These are phyloP conservation scores for Antechinus flavipes DNA, from an alignment of 2,113 vertebrate genomes.

Conservation along the genomic window DNA sequence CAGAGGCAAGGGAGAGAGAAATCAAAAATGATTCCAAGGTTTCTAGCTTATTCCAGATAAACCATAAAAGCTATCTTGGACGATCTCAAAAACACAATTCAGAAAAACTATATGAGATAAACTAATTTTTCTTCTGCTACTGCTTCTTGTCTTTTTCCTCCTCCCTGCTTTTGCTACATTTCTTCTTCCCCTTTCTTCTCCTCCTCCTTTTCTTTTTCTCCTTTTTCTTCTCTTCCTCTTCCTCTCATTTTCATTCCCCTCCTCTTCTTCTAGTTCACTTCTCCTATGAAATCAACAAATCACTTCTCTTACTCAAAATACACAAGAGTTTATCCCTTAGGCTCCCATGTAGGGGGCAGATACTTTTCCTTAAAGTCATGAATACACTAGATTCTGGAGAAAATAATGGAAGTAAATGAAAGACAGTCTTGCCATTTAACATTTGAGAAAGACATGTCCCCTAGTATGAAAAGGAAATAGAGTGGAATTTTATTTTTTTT, in stretches of 20 bases:
- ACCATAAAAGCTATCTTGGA: too few species aligned
- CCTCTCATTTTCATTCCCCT: neutral
- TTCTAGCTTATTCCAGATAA: neutral
- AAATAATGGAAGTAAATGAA: neutral
- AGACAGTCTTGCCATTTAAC: neutral
- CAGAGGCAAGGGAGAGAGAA: neutral
- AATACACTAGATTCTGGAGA: neutral
- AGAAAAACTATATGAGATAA: too few species aligned
- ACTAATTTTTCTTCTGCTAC: too few species aligned
- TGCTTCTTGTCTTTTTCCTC: neutral
- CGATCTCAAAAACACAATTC: neutral
- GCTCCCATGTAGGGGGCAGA: slow-evolving; percentile 34
- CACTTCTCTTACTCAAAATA: too few species aligned
- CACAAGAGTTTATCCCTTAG: slow-evolving; percentile 57
- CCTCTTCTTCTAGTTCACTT: neutral
- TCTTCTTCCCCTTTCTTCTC: neutral
- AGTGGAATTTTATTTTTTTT: neutral
- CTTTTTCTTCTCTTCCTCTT: neutral
- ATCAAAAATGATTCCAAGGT: neutral
- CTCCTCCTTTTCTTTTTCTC: neutral
- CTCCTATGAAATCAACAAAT: too few species aligned
- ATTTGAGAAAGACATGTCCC: neutral
- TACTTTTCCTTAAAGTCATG: slow-evolving; percentile 32
- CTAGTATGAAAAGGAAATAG: neutral
- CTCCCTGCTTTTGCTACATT: too few species aligned